Percentiles rank a stretch among this genome's conserved stretches.
phyloP scores from a whole-genome alignment of 1,140 invertebrate species.

The Hypothenemus hampei region DNA sequence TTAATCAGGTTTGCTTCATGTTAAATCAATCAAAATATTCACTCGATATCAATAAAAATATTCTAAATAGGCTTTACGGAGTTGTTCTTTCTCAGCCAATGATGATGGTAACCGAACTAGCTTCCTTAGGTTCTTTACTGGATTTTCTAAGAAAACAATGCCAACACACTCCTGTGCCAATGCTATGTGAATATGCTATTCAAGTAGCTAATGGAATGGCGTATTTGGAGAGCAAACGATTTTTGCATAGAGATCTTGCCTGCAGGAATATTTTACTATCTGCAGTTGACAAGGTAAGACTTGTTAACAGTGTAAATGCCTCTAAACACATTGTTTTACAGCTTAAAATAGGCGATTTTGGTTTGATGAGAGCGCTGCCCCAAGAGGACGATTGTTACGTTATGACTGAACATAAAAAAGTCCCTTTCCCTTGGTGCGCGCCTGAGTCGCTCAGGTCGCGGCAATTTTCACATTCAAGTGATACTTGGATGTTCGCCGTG shows the following conservation, averaged over 20 bases:
- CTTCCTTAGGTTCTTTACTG: conserved; percentile 83
- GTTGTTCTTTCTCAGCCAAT: conserved; percentile 90
- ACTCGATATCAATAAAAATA: no score
- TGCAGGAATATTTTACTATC: conserved; percentile 88
- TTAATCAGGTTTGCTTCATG: conserved; percentile 65
- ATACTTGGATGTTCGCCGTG: conserved; percentile 89
- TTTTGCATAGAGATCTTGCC: conserved; percentile 86
- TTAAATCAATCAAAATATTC: neutral
- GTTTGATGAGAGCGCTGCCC: conserved; percentile 89
- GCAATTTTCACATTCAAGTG: conserved; percentile 87
- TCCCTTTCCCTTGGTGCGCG: conserved; percentile 97
- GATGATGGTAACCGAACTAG: conserved; percentile 98
- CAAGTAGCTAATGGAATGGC: conserved; percentile 95
- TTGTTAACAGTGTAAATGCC: neutral
- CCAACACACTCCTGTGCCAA: conserved; percentile 70
- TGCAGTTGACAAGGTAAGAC: conserved; percentile 67
- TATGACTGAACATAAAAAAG: conserved; percentile 96
- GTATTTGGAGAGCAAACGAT: conserved; percentile 89
- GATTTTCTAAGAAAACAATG: conserved; percentile 87
- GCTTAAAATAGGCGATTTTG: conserved; percentile 98
- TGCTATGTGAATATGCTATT: conserved; percentile 73
- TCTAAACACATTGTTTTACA: conserved; percentile 43
- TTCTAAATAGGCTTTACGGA: conserved; percentile 71
- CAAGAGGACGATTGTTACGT: conserved; percentile 96
- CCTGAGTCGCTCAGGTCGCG: conserved; percentile 82